phyloP scores from a whole-genome alignment of 2,113 vertebrate genomes.

The Lampris megalopsis region DNA sequence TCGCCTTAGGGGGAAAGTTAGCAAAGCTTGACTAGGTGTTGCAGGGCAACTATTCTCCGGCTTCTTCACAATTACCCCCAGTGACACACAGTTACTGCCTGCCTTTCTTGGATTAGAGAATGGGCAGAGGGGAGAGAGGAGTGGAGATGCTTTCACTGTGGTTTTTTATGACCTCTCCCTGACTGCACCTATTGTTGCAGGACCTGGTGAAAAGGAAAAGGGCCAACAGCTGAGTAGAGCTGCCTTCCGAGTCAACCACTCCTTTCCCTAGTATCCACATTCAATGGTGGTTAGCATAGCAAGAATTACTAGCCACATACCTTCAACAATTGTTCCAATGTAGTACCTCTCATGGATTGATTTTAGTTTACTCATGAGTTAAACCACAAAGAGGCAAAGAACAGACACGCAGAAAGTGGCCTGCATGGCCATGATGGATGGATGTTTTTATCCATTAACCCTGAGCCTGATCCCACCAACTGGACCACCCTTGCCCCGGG shows the following conservation, averaged over 20 bases:
- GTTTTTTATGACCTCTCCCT: constrained; percentile 82
- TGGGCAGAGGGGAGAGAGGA: constrained; percentile 79
- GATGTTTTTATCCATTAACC: constrained; percentile 65
- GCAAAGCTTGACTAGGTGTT: constrained; percentile 63
- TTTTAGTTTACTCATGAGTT: constrained; percentile 30
- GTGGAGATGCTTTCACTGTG: constrained; percentile 81
- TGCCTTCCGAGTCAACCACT: constrained; percentile 67
- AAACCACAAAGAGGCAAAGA: constrained; percentile 49
- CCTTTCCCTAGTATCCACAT: constrained; percentile 27
- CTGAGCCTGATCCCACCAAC: constrained; percentile 73
- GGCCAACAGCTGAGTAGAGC: constrained; percentile 76
- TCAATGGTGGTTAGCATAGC: constrained; percentile 48
- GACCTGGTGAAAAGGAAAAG: constrained; percentile 75
- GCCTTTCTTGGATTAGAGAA: constrained; percentile 77
- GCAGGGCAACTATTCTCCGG: constrained; percentile 68
- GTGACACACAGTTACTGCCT: constrained; percentile 79
- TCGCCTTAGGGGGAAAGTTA: constrained; percentile 42
- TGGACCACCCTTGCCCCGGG: constrained; percentile 57
- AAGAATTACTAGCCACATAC: constrained; percentile 29
- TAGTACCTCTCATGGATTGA: constrained; percentile 45
- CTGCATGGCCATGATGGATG: constrained; percentile 68
- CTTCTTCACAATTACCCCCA: constrained; percentile 72
- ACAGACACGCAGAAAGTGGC: constrained; percentile 58
- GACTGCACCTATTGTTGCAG: constrained; percentile 81
- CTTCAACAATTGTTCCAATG: constrained; percentile 45